A percentile compares a stretch with the other conserved stretches of the same genome.
phyloP scores from a whole-genome alignment of 2,797 vertebrate species.

The Danio albolineatus region DNA sequence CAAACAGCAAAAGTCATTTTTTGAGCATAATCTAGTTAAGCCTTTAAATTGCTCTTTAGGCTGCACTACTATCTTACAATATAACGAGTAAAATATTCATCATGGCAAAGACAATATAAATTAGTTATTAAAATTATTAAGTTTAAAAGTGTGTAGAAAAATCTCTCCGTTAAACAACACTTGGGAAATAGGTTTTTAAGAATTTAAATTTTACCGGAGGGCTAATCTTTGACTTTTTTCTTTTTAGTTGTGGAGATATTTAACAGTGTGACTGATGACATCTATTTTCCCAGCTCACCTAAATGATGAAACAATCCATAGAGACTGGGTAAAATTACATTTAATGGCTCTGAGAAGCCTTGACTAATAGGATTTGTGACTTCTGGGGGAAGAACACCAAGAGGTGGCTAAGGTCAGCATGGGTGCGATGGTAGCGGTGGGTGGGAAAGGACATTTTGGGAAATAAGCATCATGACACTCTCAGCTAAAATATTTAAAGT shows the following conservation, averaged over 20 bases:
- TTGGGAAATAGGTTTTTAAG: too few relatives aligned
- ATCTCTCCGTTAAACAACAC: too few relatives aligned
- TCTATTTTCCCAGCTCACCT: slow-evolving; percentile 42
- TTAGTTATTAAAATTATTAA: too few relatives aligned
- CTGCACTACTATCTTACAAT: too few relatives aligned
- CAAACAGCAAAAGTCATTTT: too few relatives aligned
- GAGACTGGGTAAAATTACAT: slow-evolving; percentile 69
- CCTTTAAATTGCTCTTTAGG: too few relatives aligned
- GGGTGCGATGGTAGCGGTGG: slow-evolving; percentile 71
- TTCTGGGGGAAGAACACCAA: slow-evolving; percentile 78
- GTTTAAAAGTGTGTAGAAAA: too few relatives aligned
- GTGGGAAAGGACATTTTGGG: slow-evolving; percentile 28
- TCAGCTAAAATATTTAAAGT: slow-evolving; percentile 1
- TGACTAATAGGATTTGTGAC: slow-evolving; percentile 83
- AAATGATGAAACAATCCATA: slow-evolving; percentile 66
- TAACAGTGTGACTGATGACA: not conserved
- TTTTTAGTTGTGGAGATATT: not conserved
- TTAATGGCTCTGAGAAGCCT: slow-evolving; percentile 78
- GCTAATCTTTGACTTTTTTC: not conserved
- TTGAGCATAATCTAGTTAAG: too few relatives aligned
- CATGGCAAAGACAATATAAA: too few relatives aligned
- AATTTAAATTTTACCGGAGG: too few relatives aligned
- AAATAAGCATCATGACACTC: too few relatives aligned
- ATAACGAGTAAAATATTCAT: too few relatives aligned
- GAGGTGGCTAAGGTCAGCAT: slow-evolving; percentile 75